phyloP scores from a whole-genome alignment of 1,140 invertebrate species.

The Trinorchestia longiramus region DNA sequence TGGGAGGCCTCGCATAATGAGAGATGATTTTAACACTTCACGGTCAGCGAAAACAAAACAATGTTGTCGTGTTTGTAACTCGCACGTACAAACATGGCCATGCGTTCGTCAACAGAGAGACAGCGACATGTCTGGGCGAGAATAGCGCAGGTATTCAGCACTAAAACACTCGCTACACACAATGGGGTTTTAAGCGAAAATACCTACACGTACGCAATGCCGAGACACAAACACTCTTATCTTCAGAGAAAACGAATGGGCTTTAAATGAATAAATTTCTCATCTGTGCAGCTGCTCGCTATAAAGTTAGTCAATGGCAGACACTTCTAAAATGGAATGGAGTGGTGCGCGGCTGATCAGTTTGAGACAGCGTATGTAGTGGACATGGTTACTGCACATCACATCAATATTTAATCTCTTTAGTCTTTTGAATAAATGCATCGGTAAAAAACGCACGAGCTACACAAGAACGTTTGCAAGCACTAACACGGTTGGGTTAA shows the following conservation, averaged over 20 bases:
- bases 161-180: neutral
- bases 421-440: neutral
- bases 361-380: neutral
- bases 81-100: neutral
- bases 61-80: neutral
- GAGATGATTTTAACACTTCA: conserved; percentile 1
- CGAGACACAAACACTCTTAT: neutral
- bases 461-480: neutral
- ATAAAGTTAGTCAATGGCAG: neutral
- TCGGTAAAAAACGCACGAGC: neutral
- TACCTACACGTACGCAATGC: neutral
- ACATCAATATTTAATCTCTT: neutral
- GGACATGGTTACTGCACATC: neutral
- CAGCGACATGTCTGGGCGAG: neutral
- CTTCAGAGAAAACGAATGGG: neutral
- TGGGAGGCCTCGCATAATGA: neutral
- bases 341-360: neutral
- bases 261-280: neutral
- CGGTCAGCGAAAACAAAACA: neutral
- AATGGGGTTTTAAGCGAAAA: neutral
- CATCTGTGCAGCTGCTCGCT: neutral
- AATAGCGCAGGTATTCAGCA: neutral
- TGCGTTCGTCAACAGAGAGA: neutral
- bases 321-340: neutral
- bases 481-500: neutral